Base-by-base conservation (phyloP, 2,797 vertebrate species). In the Coendou prehensilis region DNA sequence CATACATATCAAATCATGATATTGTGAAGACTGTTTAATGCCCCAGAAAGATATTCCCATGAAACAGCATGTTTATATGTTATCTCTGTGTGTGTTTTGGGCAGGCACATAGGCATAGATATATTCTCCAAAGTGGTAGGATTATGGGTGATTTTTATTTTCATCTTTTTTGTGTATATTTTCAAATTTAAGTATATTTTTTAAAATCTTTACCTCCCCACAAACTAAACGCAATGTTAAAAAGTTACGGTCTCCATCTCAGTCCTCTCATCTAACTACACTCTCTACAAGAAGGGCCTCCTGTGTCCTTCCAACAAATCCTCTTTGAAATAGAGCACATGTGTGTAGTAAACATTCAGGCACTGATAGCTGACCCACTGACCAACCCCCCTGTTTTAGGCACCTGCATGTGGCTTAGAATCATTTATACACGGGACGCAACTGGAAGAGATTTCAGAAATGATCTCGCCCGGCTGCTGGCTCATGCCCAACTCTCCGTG, bases 111-210 rank as follows among this genome's bases (percentile, higher is more conserved):
- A 83, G 67, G 18, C 37, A 28, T 41, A 41, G 6, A 37, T 76
- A 78, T 47, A 78, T 57, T 61, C 33, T 75, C 22, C 47, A 96
- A 83, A 87, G 41, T 64, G 52, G 37, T 73, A 13, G 41, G 59
- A 69, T 73, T 88, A 59, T 82, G 37, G 37, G 41, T 82, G 6
- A 76, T 50, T 92, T 94, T 93, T 82, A 90, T 89, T 96, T 90
- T 91, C 9, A 94, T 84, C 30, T 79, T 94, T 90, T 91, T 37
- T 47, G 1, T 61, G 22, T 85, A 2, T 22, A 45, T 83, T 86
- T 96, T 91, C 50, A 67, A 87, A 78, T 91, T 89, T 83, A 57
- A 93, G 87, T 28, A 80, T 47, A 63, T 71, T 88, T 63, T 54
- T 0, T 0, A 10, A 95, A 81, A 75, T 28, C 28, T 20, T 91